Evolutionary conservation across 2,113 vertebrate genomes (phyloP).

Genomic region (Balaeniceps rex): DNA sequence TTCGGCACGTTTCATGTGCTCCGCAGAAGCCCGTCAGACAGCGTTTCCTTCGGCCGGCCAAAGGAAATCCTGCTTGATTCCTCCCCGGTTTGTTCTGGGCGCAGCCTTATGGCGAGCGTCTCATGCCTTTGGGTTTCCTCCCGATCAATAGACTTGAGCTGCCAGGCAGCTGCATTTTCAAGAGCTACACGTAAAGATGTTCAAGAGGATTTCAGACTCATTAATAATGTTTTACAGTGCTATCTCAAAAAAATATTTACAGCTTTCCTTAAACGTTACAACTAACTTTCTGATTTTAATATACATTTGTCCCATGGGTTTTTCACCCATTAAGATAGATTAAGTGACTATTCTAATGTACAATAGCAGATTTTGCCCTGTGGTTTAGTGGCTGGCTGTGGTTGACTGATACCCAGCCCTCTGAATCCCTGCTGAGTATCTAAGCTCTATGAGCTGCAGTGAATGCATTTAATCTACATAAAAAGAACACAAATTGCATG

Average conservation of each 20-base stretch:
- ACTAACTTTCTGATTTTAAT: slow-evolving; percentile 69
- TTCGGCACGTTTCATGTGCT: not conserved
- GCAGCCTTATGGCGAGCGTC: fast-evolving
- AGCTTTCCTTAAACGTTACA: slow-evolving; percentile 58
- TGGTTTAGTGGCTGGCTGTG: slow-evolving; percentile 81
- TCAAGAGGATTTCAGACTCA: slow-evolving; percentile 46
- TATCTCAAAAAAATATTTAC: slow-evolving; percentile 66
- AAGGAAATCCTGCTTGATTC: slow-evolving; percentile 18
- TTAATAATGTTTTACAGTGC: slow-evolving; percentile 62
- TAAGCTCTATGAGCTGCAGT: slow-evolving; percentile 77
- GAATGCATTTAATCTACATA: slow-evolving; percentile 84
- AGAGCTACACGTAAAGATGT: not conserved
- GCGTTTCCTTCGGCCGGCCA: not conserved
- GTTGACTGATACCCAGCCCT: slow-evolving; percentile 86
- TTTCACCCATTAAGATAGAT: slow-evolving; percentile 85
- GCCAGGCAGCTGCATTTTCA: slow-evolving; percentile 22
- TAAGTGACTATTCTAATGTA: slow-evolving; percentile 83
- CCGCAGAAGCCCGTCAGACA: not conserved
- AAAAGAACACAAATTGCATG: slow-evolving; percentile 79
- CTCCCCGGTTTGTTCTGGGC: not conserved
- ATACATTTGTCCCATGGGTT: slow-evolving; percentile 68
- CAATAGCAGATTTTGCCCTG: slow-evolving; percentile 82
- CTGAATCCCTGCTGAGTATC: slow-evolving; percentile 79
- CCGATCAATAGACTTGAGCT: not conserved
- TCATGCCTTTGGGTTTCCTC: not conserved